Evolutionary conservation across 1,140 invertebrate genomes (phyloP), one percentile per base, ranked within the genome.

Genomic region (Drosophila arawakana): DNA sequence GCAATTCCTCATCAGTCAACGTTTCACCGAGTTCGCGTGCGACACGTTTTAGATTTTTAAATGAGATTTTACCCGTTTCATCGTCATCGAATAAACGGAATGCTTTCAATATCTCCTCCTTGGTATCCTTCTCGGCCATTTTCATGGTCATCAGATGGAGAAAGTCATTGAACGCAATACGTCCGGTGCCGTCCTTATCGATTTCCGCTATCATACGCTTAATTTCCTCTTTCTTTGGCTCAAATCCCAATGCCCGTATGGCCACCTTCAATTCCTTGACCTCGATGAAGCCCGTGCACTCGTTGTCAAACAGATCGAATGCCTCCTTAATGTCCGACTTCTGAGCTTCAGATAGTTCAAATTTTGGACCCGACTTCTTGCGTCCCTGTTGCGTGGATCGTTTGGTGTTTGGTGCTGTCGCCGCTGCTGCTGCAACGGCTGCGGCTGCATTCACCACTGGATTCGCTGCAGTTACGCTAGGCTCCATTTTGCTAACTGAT

Each of bases 11-110:
- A 93, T 99, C 98, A 10, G 97, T 98, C 34, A 99, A 93, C 91
- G 97, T 98, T 93, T 99, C 98, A 0, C 98, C 98, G 15, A 99
- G 93, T 93, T 99, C 97, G 85, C 96, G 95, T 3, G 98, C 97
- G n/a, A 99, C 98, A 77, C 97, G 94, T 93, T 98, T 98, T n/a
- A 99, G 93, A 94, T 99, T 98, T 81, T 97, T 96, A 84, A 99
- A 98, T 21, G 97, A 96, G 75, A 99, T 99, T 93, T 98, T 98
- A 6, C 98, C 98, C 75, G 96, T 96, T 83, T 98, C 96, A 92
- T 99, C 97, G 93, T 97, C 96, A 93, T 99, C 98, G 93, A 99
- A 99, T 6, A 99, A 92, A 76, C 97, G 95, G 92, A 99, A 99
- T 11, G 98, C 98, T 93, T 98, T 98, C 77, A 98, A 93, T 44